A percentile compares a stretch with the other conserved stretches of the same genome.
phyloP scores from a whole-genome alignment of 2,888 invertebrate genomes.

The Protula sp. region DNA sequence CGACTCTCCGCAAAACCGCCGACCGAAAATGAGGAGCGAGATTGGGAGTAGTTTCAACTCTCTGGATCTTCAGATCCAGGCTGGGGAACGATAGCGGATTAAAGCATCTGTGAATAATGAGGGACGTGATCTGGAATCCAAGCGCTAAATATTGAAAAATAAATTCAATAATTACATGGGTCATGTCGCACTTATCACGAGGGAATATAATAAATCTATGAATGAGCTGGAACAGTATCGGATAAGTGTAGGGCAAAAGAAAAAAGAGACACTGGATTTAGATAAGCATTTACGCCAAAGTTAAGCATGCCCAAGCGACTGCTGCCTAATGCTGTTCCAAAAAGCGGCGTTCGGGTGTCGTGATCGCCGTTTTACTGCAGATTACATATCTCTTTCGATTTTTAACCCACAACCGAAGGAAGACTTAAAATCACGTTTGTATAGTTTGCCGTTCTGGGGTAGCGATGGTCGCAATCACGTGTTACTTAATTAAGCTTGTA shows the following conservation, averaged over 20 bases:
- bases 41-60: constrained; percentile 2
- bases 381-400: constrained; percentile 91
- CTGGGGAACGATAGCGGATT: constrained; percentile 84
- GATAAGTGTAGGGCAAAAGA: constrained; percentile 85
- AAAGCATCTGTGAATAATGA: constrained; percentile 90
- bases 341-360: constrained; percentile 23
- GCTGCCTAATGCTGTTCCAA: constrained; percentile 55
- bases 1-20: neutral
- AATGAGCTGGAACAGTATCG: constrained; percentile 82
- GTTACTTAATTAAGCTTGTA: constrained; percentile 69
- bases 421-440: neutral
- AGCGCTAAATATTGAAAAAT: constrained; percentile 69
- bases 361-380: constrained; percentile 58
- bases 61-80: constrained; percentile 65
- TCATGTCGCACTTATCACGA: constrained; percentile 78
- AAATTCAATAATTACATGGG: constrained; percentile 78
- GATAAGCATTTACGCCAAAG: constrained; percentile 81
- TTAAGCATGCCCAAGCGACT: constrained; percentile 76
- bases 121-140: constrained; percentile 79
- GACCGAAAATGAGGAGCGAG: too few relatives aligned
- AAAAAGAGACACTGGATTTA: constrained; percentile 83
- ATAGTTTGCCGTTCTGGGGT: constrained; percentile 78
- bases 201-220: constrained; percentile 74
- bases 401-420: constrained; percentile 50
- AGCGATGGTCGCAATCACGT: constrained; percentile 93